Percentiles rank a stretch among this genome's conserved stretches.
Evolutionary conservation across 2,797 vertebrate genomes (phyloP).

Genomic region (Sparus aurata): DNA sequence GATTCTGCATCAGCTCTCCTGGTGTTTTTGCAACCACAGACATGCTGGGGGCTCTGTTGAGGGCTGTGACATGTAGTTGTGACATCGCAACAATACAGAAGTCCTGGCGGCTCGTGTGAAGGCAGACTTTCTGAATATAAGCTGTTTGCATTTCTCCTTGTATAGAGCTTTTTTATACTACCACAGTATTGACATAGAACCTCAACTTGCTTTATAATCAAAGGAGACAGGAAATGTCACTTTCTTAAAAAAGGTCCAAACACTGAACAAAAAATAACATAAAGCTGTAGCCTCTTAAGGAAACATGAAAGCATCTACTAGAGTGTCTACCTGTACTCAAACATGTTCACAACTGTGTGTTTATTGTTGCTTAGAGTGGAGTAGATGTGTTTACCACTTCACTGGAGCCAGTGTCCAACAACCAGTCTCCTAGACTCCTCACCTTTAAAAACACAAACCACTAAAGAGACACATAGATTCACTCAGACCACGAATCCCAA

Average conservation of each 20-base stretch:
- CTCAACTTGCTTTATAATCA: no score
- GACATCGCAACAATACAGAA: no score
- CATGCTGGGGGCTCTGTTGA: no score
- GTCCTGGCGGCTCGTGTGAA: no score
- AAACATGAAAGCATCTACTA: conserved; percentile 29
- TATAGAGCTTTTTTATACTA: no score
- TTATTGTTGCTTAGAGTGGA: conserved; percentile 69
- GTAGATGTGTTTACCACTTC: conserved; percentile 62
- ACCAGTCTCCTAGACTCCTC: conserved; percentile 54
- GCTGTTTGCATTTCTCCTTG: no score
- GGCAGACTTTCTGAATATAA: no score
- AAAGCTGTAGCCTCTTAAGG: not conserved
- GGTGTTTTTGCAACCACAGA: no score
- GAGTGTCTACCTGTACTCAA: conserved; percentile 51
- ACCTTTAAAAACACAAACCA: conserved; percentile 69
- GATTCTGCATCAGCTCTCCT: no score
- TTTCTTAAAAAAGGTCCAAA: conserved; percentile 8
- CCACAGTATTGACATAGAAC: no score
- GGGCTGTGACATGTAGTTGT: no score
- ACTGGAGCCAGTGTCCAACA: conserved; percentile 49
- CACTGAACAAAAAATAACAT: not conserved
- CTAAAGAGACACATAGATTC: conserved; percentile 54
- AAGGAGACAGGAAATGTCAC: no score
- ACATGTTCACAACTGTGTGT: conserved; percentile 65
- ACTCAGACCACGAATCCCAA: conserved; percentile 32